These are phyloP conservation scores for Drosophila yakuba DNA, from an alignment of 1,140 invertebrate species.

Conservation along the genomic window DNA sequence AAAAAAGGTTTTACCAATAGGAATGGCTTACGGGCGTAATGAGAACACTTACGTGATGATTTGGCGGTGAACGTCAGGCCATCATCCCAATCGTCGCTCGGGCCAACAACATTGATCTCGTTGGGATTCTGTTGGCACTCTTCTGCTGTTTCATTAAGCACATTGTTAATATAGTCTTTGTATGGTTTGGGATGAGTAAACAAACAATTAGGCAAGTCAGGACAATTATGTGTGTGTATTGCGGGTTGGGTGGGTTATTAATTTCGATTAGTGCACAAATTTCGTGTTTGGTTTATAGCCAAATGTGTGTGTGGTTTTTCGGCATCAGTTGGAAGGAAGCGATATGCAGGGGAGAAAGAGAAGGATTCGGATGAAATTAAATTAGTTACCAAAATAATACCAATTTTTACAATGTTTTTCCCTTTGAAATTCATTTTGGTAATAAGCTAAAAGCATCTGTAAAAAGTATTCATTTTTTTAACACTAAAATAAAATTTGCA, in stretches of 20 bases:
- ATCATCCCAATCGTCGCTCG: conserved; percentile 91
- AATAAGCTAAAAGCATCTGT: background rate
- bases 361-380: conserved; percentile 43
- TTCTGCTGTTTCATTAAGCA: conserved; percentile 90
- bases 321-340: conserved; percentile 36
- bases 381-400: conserved; percentile 63
- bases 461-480: background rate
- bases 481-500: too few relatives aligned
- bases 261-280: conserved; percentile 30
- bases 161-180: conserved; percentile 92
- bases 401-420: conserved; percentile 5
- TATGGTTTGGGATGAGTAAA: conserved; percentile 18
- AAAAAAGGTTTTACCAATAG: conserved; percentile 17
- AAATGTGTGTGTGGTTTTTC: conserved; percentile 19
- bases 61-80: conserved; percentile 94
- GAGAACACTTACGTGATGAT: conserved; percentile 90
- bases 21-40: conserved; percentile 16
- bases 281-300: conserved; percentile 24
- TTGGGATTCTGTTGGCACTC: conserved; percentile 84
- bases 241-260: conserved; percentile 7
- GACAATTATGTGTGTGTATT: conserved; percentile 9
- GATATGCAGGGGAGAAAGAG: conserved; percentile 54
- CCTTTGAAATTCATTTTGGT: conserved; percentile 4
- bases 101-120: conserved; percentile 76
- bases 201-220: conserved; percentile 25